These are phyloP conservation scores for Drosophila pseudoananassae DNA, from an alignment of 1,140 invertebrate species.

Conservation along the genomic window DNA sequence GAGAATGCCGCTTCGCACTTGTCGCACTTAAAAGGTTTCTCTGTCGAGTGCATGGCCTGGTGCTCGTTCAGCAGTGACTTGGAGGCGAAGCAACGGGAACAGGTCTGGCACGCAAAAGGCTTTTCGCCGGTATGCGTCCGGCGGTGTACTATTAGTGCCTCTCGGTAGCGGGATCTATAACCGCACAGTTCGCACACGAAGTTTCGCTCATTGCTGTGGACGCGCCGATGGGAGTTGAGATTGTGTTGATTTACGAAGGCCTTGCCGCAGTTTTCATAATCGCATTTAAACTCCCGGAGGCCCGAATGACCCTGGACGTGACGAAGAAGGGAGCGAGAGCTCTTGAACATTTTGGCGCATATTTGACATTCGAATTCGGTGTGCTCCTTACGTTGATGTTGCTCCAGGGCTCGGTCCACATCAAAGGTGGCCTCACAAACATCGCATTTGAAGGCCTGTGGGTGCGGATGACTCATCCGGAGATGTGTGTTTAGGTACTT, in stretches of 20 bases:
- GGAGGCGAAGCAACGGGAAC: slow-evolving; percentile 65
- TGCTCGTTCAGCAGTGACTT: slow-evolving; percentile 72
- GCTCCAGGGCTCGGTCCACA: slow-evolving; percentile 53
- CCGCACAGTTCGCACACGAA: slow-evolving; percentile 78
- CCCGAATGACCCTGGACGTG: slow-evolving; percentile 68
- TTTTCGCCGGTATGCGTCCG: slow-evolving; percentile 98
- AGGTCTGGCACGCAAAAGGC: slow-evolving; percentile 87
- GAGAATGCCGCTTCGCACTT: slow-evolving; percentile 91
- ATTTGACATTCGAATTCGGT: slow-evolving; percentile 57
- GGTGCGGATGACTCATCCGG: slow-evolving; percentile 64
- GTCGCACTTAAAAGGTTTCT: slow-evolving; percentile 90
- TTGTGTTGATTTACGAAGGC: slow-evolving; percentile 70
- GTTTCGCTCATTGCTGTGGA: slow-evolving; percentile 65
- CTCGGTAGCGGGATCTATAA: slow-evolving; percentile 83
- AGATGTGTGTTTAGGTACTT: slow-evolving; percentile 68
- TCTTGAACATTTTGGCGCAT: slow-evolving; percentile 73
- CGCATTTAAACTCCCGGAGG: slow-evolving; percentile 60
- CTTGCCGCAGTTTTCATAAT: slow-evolving; percentile 69
- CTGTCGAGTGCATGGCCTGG: slow-evolving; percentile 92
- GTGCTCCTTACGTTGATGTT: slow-evolving; percentile 61
- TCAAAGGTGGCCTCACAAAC: slow-evolving; percentile 63
- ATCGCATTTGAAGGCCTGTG: slow-evolving; percentile 66
- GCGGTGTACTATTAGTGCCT: slow-evolving; percentile 97
- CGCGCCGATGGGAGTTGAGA: slow-evolving; percentile 59
- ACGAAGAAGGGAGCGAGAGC: slow-evolving; percentile 49